Conservation (phyloP, 2,888 invertebrate species). For the Platycheirus albimanus region DNA sequence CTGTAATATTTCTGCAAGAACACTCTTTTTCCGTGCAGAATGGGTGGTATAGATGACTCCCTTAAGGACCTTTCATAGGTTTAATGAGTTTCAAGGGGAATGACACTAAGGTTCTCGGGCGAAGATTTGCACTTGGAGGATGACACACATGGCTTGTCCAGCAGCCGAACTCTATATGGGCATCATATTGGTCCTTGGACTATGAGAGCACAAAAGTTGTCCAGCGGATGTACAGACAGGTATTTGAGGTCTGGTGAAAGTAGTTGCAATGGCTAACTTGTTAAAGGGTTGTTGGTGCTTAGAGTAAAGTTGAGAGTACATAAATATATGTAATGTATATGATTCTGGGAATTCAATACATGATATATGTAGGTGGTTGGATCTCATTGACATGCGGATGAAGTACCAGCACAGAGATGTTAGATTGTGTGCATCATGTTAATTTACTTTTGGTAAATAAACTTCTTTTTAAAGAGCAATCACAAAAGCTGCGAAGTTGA, state of each 20-base stretch:
- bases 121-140: conserved; percentile 1
- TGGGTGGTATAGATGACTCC: neutral
- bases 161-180: neutral
- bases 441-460: no score
- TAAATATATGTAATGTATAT: neutral
- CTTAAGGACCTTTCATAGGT: neutral
- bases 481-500: no score
- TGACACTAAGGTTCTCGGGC: conserved; percentile 1
- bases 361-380: conserved; percentile 43
- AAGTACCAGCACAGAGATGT: conserved; percentile 13
- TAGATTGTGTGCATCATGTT: neutral
- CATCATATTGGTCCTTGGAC: conserved; percentile 7
- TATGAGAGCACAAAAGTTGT: conserved; percentile 6
- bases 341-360: conserved; percentile 11
- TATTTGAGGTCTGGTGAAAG: conserved; percentile 25
- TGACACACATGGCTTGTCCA: neutral
- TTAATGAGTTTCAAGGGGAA: conserved; percentile 12
- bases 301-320: conserved; percentile 11
- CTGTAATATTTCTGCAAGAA: conserved; percentile 61
- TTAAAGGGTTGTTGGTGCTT: neutral
- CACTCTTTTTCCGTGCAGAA: conserved; percentile 23
- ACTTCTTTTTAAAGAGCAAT: no score
- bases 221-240: conserved; percentile 39
- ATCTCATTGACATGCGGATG: conserved; percentile 37
- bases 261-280: conserved; percentile 36